These are phyloP conservation scores for Oedothorax gibbosus DNA, from an alignment of 1,140 invertebrate species.

Conservation along the genomic window DNA sequence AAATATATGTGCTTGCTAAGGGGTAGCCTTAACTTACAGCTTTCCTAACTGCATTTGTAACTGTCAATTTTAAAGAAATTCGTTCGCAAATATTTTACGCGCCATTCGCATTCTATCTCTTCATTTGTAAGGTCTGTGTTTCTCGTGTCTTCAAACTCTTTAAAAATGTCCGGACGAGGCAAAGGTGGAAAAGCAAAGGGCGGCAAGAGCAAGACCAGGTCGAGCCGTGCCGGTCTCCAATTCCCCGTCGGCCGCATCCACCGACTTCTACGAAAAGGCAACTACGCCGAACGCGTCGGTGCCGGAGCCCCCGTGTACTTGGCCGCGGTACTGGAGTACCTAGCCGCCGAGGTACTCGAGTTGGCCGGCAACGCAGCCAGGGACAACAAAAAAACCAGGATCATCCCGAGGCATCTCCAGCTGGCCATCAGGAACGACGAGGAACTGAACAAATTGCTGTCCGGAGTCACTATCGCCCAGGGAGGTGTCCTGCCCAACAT, in stretches of 20 bases:
- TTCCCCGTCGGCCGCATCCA: conserved; percentile 72
- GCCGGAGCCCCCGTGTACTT: conserved; percentile 77
- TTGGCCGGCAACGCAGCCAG: conserved; percentile 82
- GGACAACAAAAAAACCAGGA: conserved; percentile 74
- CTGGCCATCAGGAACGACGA: conserved; percentile 87
- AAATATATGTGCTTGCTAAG: too few relatives aligned
- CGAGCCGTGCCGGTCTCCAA: conserved; percentile 69
- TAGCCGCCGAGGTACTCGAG: conserved; percentile 80
- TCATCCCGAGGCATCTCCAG: conserved; percentile 84
- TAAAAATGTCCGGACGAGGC: conserved; percentile 64
- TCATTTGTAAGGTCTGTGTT: too few relatives aligned
- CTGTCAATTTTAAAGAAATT: conserved; percentile 19
- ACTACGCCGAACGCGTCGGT: conserved; percentile 65
- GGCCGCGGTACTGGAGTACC: conserved; percentile 74
- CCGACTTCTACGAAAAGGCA: conserved; percentile 68
- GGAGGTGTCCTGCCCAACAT: conserved; percentile 86
- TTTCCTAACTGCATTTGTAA: neutral
- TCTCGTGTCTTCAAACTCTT: neutral
- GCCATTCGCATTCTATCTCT: neutral
- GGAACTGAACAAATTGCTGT: conserved; percentile 81
- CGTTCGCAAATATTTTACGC: neutral
- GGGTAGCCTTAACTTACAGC: neutral
- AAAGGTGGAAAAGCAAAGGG: conserved; percentile 66
- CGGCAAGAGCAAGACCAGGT: conserved; percentile 65
- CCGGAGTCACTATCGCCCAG: conserved; percentile 84